Evolutionary conservation across 2,797 vertebrate genomes (phyloP), one percentile per base, ranked within the genome.

Genomic region (Lemur catta): DNA sequence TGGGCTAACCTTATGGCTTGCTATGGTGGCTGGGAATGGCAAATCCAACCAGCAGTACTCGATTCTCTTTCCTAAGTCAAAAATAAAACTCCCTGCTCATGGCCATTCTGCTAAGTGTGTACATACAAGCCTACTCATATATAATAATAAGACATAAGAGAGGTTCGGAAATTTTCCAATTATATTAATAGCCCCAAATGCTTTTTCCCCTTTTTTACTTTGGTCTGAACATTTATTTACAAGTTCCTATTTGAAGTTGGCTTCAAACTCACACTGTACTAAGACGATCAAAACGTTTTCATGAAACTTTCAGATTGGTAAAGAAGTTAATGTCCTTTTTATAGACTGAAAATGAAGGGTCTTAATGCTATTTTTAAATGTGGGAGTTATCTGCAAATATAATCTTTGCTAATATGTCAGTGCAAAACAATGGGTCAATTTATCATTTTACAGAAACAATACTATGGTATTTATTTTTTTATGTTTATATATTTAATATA

Each of bases 221-320:
- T 71, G 57, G 33, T 61, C 41, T 95, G 22, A 8, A 28, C 92
- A 89, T 82, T 90, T 80, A 92, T 48, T 92, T 92, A 82, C 22
- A 92, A 93, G 48, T 63, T 96, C 69, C 57, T 94, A 75, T 57
- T 18, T 87, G 88, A 92, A 41, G 33, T 84, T 2, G 38, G 50
- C 48, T 90, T 84, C 46, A 95, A 89, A 89, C 12, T 63, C 18
- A 89, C 95, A 91, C 59, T 89, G 89, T 81, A 89, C 22, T 14
- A 72, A 65, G 22, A 82, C 17, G 88, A 91, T 61, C 48, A 86
- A 96, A 91, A 95, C 18, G 26, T 92, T 86, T 82, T 89, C 43
- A 61, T 7, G 1, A 92, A 84, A 22, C 8, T 43, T 86, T 89
- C 69, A 78, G 5, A 55, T 0, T 14, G n/a, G n/a, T 84, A 79